Evolutionary conservation across 2,113 vertebrate genomes (phyloP).

Genomic region (Clupea harengus): DNA sequence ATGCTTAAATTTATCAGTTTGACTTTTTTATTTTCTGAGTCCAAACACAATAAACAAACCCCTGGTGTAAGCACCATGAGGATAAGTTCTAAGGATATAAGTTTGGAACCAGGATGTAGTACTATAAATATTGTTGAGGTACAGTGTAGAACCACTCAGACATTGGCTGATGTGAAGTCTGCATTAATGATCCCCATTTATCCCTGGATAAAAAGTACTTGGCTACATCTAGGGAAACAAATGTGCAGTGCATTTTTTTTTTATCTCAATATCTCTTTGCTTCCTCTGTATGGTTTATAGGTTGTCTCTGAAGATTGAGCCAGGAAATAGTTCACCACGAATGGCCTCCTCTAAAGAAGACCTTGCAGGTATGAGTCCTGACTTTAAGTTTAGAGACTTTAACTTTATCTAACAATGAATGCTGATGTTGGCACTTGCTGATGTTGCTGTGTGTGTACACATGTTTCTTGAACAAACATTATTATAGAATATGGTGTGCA

Average conservation of each 20-base stretch:
- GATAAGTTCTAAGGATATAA: background rate
- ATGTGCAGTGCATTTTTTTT: constrained; percentile 16
- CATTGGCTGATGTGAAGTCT: background rate
- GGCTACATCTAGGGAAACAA: background rate
- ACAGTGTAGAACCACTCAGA: background rate
- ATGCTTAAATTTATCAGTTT: background rate
- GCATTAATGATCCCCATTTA: constrained; percentile 1
- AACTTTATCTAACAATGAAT: background rate
- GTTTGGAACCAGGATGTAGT: background rate
- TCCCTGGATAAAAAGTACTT: background rate
- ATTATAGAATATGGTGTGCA: background rate
- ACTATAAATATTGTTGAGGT: background rate
- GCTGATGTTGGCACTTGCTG: background rate
- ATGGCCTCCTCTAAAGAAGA: constrained; percentile 91
- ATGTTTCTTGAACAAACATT: constrained; percentile 7
- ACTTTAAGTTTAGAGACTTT: background rate
- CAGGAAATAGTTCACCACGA: constrained; percentile 87
- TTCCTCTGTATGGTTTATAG: constrained; percentile 67
- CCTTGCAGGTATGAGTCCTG: constrained; percentile 77
- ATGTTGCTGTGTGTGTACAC: background rate
- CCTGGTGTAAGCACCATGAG: background rate
- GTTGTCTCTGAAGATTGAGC: constrained; percentile 89
- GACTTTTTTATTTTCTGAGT: background rate
- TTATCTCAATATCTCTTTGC: background rate
- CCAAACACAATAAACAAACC: background rate